Evolutionary conservation across 30 jellyfish, hydroid and myxozoan species (phyloP).

Genomic region (Phacellophora camtschatica): DNA sequence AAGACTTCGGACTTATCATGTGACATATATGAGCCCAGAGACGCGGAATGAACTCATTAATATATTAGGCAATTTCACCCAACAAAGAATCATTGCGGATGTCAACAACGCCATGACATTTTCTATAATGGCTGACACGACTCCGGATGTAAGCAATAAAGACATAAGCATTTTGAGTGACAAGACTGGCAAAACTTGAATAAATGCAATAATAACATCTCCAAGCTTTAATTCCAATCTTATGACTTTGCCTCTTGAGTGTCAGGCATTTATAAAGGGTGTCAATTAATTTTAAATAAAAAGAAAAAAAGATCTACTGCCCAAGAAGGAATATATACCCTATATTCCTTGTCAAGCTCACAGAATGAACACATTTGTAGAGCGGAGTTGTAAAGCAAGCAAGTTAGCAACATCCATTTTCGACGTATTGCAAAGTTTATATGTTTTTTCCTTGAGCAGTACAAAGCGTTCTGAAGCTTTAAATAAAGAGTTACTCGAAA

Average conservation of each 20-base stretch:
- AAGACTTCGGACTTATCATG: neutral
- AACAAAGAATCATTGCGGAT: neutral
- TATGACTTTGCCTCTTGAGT: conserved; percentile 22
- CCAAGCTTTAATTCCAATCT: conserved; percentile 22
- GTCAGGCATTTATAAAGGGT: conserved; percentile 32
- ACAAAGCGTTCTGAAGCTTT: neutral
- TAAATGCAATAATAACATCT: conserved; percentile 15
- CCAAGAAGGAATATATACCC: conserved; percentile 20
- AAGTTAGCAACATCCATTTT: conserved; percentile 11
- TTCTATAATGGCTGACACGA: conserved; percentile 38
- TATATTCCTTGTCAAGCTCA: conserved; percentile 20
- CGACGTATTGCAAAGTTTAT: neutral
- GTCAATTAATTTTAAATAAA: neutral
- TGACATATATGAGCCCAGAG: conserved; percentile 17
- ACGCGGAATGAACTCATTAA: conserved; percentile 13
- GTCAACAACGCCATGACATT: conserved; percentile 3
- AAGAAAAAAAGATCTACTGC: conserved; percentile 8
- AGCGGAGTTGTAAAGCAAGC: conserved; percentile 31
- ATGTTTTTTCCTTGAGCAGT: conserved; percentile 28
- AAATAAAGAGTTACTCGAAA: neutral
- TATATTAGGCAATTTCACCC: neutral
- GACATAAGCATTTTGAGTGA: neutral
- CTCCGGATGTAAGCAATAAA: conserved; percentile 36
- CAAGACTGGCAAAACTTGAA: conserved; percentile 41
- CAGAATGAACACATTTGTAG: conserved; percentile 19